Evolutionary conservation across 2,888 invertebrate genomes (phyloP).

Genomic region (Idaea aversata): DNA sequence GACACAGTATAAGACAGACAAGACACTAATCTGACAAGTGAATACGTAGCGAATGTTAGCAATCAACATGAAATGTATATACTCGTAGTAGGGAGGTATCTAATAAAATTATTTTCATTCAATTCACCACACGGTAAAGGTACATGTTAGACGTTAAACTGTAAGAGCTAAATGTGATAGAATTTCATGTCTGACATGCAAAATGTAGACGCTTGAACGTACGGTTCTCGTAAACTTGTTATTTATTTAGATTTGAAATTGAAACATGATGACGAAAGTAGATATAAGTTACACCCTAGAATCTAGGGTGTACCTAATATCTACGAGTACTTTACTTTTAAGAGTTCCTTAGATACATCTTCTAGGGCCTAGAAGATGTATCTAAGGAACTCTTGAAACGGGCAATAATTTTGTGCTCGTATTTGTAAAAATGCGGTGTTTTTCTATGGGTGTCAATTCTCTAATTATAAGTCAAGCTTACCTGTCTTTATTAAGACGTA

Average conservation of each 20-base stretch:
- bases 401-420: too few species aligned
- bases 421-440: too few species aligned
- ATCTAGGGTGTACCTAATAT: too few species aligned
- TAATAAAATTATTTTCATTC: constrained; percentile 51
- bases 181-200: constrained; percentile 55
- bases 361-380: too few species aligned
- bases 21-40: constrained; percentile 15
- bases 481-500: too few species aligned
- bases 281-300: background rate
- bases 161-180: constrained; percentile 62
- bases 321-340: too few species aligned
- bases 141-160: constrained; percentile 49
- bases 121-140: constrained; percentile 42
- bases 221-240: constrained; percentile 30
- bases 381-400: background rate
- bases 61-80: background rate
- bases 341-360: too few species aligned
- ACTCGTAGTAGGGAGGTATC: background rate
- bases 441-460: too few species aligned
- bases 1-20: background rate
- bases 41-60: constrained; percentile 29
- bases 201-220: constrained; percentile 24
- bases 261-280: background rate
- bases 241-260: constrained; percentile 34
- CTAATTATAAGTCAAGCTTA: too few species aligned